A percentile compares a stretch with the other conserved stretches of the same genome.
Conservation (phyloP, 2,888 invertebrate genomes). For the Drosophila prostipennis region DNA sequence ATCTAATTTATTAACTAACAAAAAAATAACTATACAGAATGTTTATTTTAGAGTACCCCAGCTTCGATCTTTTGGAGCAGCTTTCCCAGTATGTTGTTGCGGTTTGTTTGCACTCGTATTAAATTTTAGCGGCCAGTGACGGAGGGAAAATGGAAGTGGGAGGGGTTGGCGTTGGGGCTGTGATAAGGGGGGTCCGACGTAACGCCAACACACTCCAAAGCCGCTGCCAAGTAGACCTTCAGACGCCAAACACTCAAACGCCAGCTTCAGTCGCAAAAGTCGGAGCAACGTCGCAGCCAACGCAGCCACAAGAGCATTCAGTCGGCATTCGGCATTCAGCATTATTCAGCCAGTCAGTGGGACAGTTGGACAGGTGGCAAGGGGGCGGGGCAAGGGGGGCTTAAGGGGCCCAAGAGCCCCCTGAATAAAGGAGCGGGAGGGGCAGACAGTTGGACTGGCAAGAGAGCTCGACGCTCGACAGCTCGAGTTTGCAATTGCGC, state of each 20-base stretch:
- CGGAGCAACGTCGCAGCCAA: constrained; percentile 33
- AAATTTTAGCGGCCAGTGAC: constrained; percentile 64
- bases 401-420: constrained; percentile 9
- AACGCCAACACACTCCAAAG: constrained; percentile 76
- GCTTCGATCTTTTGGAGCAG: constrained; percentile 1
- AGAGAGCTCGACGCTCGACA: constrained; percentile 55
- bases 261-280: constrained; percentile 47
- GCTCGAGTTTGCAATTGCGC: constrained; percentile 75
- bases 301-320: constrained; percentile 49
- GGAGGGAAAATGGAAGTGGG: constrained; percentile 21
- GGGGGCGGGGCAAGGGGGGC: constrained; percentile 10
- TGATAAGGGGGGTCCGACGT: constrained; percentile 51
- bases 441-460: constrained; percentile 42
- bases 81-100: constrained; percentile 29
- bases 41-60: constrained; percentile 41
- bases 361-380: constrained; percentile 51
- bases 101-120: constrained; percentile 76
- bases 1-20: no score
- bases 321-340: constrained; percentile 36
- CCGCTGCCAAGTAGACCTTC: constrained; percentile 79
- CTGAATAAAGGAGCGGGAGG: constrained; percentile 2
- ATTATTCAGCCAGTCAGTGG: constrained; percentile 40
- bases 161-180: constrained; percentile 5
- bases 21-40: no score
- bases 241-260: constrained; percentile 80